Percentiles rank a stretch among this genome's conserved stretches.
These are phyloP conservation scores for Nesometra sesokonis DNA, from an alignment of 35 echinoderm and acorn worm genomes.

Conservation along the genomic window DNA sequence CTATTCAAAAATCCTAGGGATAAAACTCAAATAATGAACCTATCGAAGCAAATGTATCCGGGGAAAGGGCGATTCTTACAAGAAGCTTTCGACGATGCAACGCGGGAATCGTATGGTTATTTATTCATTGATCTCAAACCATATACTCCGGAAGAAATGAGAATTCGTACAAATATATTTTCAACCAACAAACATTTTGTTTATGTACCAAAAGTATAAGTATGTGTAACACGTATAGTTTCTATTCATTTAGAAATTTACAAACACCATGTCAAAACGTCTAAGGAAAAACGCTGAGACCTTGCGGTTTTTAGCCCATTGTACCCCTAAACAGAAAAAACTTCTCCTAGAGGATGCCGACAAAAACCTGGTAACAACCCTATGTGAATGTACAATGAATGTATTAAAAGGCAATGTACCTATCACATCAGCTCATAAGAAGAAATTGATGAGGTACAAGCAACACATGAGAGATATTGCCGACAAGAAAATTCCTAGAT, in stretches of 20 bases:
- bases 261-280: not conserved
- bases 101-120: not conserved
- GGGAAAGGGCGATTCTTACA: constrained; percentile 16
- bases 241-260: not conserved
- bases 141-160: not conserved
- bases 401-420: constrained; percentile 48
- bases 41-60: constrained; percentile 23
- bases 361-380: too few relatives aligned
- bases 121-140: constrained; percentile 23
- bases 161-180: not conserved
- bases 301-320: constrained; percentile 33
- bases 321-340: constrained; percentile 23
- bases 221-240: not conserved
- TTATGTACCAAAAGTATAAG: not conserved
- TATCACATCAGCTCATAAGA: constrained; percentile 39
- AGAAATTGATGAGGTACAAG: constrained; percentile 20
- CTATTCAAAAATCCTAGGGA: constrained; percentile 34
- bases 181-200: not conserved
- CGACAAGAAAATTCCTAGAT: not conserved
- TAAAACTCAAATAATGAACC: constrained; percentile 16
- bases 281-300: constrained; percentile 34
- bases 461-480: too few relatives aligned
- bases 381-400: constrained; percentile 52
- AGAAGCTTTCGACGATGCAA: not conserved
- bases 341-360: constrained; percentile 20